Evolutionary conservation across 1,140 invertebrate species (phyloP), one percentile per base, ranked within the genome.

Genomic region (Mactra quadrangularis): DNA sequence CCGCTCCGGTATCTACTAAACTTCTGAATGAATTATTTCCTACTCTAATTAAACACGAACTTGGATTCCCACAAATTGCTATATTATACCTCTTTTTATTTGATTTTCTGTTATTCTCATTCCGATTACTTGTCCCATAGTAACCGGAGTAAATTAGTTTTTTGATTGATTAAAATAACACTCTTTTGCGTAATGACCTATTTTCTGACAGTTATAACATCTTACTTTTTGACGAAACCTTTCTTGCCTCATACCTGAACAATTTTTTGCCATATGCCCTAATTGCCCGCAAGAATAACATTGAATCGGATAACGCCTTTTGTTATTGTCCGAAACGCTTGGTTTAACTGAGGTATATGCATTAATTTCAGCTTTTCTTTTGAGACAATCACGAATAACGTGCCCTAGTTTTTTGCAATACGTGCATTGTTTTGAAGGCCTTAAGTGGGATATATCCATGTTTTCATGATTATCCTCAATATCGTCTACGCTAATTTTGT

Each of bases 31-130:
- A 59, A 27, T 31, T 9, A 9, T 53, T 72, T 27, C 29, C 50
- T 53, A 72, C 27, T 81, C 25, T 50, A 52, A 52, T 47, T 11
- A 38, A 45, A 45, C n/a, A n/a, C n/a, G n/a, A n/a, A n/a, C n/a
- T n/a, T n/a, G n/a, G n/a, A n/a, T n/a, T n/a, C n/a, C n/a, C n/a
- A n/a, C n/a, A n/a, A n/a, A n/a, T n/a, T n/a, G n/a, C n/a, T n/a
- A n/a, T n/a, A n/a, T n/a, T n/a, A 19, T 45, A 41, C 15, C 13
- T 7, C 22, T 68, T 7, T 19, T 19, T 47, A 38, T 27, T n/a
- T n/a, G n/a, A n/a, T n/a, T n/a, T n/a, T n/a, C n/a, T 19, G 22
- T 3, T 19, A 9, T n/a, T n/a, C n/a, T n/a, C n/a, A n/a, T n/a
- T n/a, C n/a, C n/a, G n/a, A n/a, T n/a, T n/a, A n/a, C n/a, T n/a